Base-by-base conservation (phyloP, 2,113 vertebrate species). In the Tragelaphus imberbis region DNA sequence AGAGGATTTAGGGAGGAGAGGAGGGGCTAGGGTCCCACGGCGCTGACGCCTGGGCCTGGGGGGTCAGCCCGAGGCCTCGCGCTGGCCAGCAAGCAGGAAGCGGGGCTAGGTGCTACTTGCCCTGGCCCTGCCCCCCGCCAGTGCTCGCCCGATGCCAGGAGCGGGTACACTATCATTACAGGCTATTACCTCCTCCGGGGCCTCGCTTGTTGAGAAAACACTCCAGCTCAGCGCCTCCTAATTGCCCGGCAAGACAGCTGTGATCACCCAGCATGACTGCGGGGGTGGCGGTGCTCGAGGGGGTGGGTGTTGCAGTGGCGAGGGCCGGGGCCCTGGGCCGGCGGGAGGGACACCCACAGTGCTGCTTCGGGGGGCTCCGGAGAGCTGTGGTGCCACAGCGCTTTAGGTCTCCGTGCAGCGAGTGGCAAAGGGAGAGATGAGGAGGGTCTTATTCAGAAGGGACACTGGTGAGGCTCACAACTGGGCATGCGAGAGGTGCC, bases 181-280 rank as follows among this genome's bases (percentile, higher is more conserved):
- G 97, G 97, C 97, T 97, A 98, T 98, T 98, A 98, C 98, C 97
- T 86, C 97, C 90, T 89, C 98, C 95, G 95, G 96, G 88, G 65
- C 84, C 93, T 92, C 19, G 95, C 88, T 85, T 82, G 44, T 7
- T 5, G 97, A 97, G 82, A 95, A 97, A 96, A 84, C 17, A 58
- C 97, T 86, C 59, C 94, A 53, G 71, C 91, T 96, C 96, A n/a
- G 23, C 8, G 28, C 63, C 90, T 14, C 86, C 89, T 53, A 94
- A 98, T 98, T 97, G 96, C 95, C 81, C 4, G 91, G 95, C 94
- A 7, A 86, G 88, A n/a, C 0, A 51, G 92, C 98, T 84, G 94
- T 53, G 97, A 75, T 94, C 97, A 95, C 97, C 97, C 96, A 94
- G 92, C 44, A 21, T 44, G 85, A 59, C 96, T 88, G 59, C 8